Evolutionary conservation across 2,113 vertebrate genomes (phyloP).

Genomic region (Gorsachius goisagi): DNA sequence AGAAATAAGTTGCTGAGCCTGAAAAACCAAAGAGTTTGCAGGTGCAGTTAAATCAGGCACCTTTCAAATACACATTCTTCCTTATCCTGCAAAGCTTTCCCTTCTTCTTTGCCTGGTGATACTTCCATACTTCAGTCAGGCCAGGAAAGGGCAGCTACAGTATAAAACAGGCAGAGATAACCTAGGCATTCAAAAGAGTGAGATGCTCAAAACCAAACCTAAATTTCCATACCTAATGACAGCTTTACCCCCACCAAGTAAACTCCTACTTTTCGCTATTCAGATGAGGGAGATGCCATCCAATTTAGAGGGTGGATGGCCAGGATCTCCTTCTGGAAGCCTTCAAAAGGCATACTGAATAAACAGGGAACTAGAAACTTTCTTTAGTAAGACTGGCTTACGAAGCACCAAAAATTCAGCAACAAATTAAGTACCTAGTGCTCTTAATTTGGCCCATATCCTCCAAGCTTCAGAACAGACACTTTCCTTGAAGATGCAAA

Average conservation of each 20-base stretch:
- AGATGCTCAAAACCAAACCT: not conserved
- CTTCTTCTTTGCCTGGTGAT: not conserved
- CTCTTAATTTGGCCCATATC: not conserved
- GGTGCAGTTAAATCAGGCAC: not conserved
- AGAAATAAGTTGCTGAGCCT: not conserved
- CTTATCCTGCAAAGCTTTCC: not conserved
- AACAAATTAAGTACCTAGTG: not conserved
- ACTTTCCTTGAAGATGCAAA: not conserved
- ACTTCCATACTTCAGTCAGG: not conserved
- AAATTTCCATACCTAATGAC: not conserved
- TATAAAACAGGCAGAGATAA: not conserved
- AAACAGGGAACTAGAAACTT: not conserved
- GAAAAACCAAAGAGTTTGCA: not conserved
- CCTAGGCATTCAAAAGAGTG: not conserved
- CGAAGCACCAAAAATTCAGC: not conserved
- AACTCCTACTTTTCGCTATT: not conserved
- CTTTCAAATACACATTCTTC: not conserved
- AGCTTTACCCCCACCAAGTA: not conserved
- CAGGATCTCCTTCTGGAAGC: not conserved
- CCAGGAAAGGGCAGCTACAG: not conserved
- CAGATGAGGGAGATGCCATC: not conserved
- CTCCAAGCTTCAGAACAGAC: not conserved
- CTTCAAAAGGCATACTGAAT: not conserved
- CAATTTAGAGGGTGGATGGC: not conserved
- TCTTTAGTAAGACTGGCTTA: not conserved